Evolutionary conservation across 2,888 invertebrate species (phyloP).

Genomic region (Synergus umbraculus): DNA sequence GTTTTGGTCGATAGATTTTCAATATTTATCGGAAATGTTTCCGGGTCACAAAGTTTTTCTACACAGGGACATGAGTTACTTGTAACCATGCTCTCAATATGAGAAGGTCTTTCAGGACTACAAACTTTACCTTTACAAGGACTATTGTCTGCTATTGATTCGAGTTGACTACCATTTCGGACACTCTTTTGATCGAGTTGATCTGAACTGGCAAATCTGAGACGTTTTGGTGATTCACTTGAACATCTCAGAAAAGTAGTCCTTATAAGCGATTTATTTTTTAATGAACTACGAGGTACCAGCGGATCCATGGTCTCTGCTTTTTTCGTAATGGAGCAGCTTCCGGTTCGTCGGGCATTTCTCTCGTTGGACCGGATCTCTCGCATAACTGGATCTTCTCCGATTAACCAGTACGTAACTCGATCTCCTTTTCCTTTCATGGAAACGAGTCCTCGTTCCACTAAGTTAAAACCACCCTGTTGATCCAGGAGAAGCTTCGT

Average conservation of each 20-base stretch:
- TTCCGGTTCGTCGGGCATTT: constrained; percentile 75
- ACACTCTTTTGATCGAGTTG: constrained; percentile 81
- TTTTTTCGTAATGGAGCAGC: constrained; percentile 27
- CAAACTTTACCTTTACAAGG: constrained; percentile 77
- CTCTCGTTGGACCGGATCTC: constrained; percentile 80
- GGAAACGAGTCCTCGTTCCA: constrained; percentile 91
- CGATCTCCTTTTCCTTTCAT: constrained; percentile 95
- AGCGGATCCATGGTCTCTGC: constrained; percentile 59
- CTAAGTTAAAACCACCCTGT: constrained; percentile 90
- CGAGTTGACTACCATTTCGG: constrained; percentile 75
- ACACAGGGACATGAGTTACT: constrained; percentile 87
- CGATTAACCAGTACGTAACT: constrained; percentile 89
- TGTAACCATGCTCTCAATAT: constrained; percentile 75
- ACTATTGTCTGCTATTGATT: constrained; percentile 82
- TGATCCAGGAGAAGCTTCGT: constrained; percentile 92
- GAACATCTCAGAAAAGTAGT: constrained; percentile 81
- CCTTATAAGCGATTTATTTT: constrained; percentile 81
- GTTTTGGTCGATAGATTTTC: constrained; percentile 41
- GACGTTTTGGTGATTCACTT: constrained; percentile 90
- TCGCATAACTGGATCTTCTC: constrained; percentile 84
- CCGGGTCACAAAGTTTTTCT: constrained; percentile 77
- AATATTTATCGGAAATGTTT: constrained; percentile 39
- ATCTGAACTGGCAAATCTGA: constrained; percentile 87
- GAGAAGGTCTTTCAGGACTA: constrained; percentile 3
- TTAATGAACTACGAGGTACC: constrained; percentile 84